Evolutionary conservation across 2,888 invertebrate species (phyloP), one percentile per base, ranked within the genome.

Genomic region (Choreutis nemorana): DNA sequence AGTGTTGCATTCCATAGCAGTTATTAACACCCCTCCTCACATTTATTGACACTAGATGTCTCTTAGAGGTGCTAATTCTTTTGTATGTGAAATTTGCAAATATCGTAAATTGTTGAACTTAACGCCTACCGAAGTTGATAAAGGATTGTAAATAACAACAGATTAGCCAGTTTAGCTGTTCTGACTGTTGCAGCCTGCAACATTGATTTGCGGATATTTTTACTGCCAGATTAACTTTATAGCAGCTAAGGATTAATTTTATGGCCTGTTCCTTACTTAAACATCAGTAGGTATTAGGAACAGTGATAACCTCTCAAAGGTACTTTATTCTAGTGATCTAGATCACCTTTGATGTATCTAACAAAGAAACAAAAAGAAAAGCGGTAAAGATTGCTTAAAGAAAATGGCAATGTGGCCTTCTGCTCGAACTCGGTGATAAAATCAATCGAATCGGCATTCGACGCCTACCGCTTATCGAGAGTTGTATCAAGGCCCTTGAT

Each of bases 381-480:
- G n/a, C n/a, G n/a, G n/a, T n/a, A n/a, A n/a, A n/a, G n/a, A n/a
- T n/a, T n/a, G n/a, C n/a, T n/a, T n/a, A n/a, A n/a, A n/a, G n/a
- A n/a, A n/a, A n/a, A n/a, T n/a, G n/a, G n/a, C n/a, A n/a, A n/a
- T n/a, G n/a, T n/a, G n/a, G n/a, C n/a, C n/a, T n/a, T n/a, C n/a
- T n/a, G n/a, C n/a, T n/a, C n/a, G n/a, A n/a, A n/a, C n/a, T n/a
- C n/a, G n/a, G n/a, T n/a, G n/a, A n/a, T 58, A 70, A 70, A 67
- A 70, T 73, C 67, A 68, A 75, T 75, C 53, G 64, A 58, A 62
- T 68, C 64, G 58, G 56, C 57, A 60, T 54, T 53, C 53, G 50
- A 59, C 73, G 72, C 71, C 73, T 68, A 66, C 70, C 62, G 57
- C 67, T 71, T 73, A 75, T 75, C 73, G 70, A 71, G 62, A 64